A percentile compares a stretch with the other conserved stretches of the same genome.
Evolutionary conservation across 1,140 invertebrate genomes (phyloP).

Genomic region (Cryptotermes secundus): DNA sequence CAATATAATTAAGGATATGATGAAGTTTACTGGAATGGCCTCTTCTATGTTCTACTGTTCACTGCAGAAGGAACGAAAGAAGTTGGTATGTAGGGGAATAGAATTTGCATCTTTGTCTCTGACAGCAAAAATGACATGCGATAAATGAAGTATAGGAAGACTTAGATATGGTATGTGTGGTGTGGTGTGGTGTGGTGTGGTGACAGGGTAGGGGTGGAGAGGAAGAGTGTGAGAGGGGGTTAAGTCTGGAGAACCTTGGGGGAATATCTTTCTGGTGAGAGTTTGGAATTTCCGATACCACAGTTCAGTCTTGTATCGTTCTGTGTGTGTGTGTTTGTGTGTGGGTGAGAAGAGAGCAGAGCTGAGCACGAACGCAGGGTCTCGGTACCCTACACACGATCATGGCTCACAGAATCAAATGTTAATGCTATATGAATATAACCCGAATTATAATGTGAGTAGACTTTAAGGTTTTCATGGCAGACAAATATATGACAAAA

Average conservation of each 20-base stretch:
- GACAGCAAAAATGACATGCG: slow-evolving; percentile 1
- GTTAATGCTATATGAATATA: too few relatives aligned
- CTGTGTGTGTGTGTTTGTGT: background rate
- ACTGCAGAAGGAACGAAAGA: too few relatives aligned
- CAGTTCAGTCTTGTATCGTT: background rate
- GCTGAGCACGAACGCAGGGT: background rate
- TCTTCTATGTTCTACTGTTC: too few relatives aligned
- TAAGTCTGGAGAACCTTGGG: background rate
- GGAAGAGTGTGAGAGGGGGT: background rate
- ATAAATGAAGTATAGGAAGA: background rate
- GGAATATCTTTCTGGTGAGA: slow-evolving; percentile 8
- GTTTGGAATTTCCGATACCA: slow-evolving; percentile 2
- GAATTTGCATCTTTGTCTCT: background rate
- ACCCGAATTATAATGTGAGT: too few relatives aligned
- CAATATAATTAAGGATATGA: too few relatives aligned
- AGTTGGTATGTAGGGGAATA: background rate
- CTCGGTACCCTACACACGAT: background rate
- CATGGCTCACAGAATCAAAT: background rate
- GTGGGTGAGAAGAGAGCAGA: too few relatives aligned
- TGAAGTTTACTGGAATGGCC: too few relatives aligned
- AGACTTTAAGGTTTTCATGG: too few relatives aligned
- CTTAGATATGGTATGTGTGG: background rate
- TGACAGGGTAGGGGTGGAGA: background rate
- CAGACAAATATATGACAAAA: too few relatives aligned
- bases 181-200: background rate